Evolutionary conservation across 2,113 vertebrate species (phyloP), one percentile per base, ranked within the genome.

Genomic region (Podiceps cristatus): DNA sequence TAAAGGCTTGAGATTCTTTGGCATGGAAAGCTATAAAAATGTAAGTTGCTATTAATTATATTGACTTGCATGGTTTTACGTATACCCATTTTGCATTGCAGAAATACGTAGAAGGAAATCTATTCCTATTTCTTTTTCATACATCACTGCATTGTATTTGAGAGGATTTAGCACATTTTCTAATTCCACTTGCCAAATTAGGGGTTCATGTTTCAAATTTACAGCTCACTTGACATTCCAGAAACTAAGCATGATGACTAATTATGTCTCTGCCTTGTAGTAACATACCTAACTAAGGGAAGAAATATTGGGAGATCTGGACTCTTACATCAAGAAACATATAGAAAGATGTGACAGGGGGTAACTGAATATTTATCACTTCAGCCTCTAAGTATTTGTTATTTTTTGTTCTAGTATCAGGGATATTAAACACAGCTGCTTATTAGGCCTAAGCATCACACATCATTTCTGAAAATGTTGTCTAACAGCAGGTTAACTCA

Each of bases 151-250:
- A 13, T 58, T 85, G 58, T 78, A 52, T 60, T 81, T 62, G 37
- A 68, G 80, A 96, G 42, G 69, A 91, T 79, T 93, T 82, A 92
- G 49, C 53, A 87, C 29, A 15, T 87, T 91, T 95, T 96, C 58
- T 77, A 37, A 81, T 79, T 89, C 90, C 22, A 60, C 69, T 90
- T 89, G 53, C 83, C 69, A 82, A 27, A 76, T 1, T 3, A 2
- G 19, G 24, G 19, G 13, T 20, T 78, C 2, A 0, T 82, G 49
- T 90, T 87, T 88, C 85, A 85, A 90, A 93, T 87, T 85, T 85
- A 79, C 55, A 76, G 53, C 66, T 75, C 71, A 73, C 28, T 74
- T 76, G 55, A 76, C 59, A 82, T 79, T 85, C 59, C 58, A 93
- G 77, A 93, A 85, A 79, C 37, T 69, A 78, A 77, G 59, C 25